Percentiles rank a stretch among this genome's conserved stretches.
Conservation (phyloP, 2,888 invertebrate genomes). For the Heterodera filipjevi region DNA sequence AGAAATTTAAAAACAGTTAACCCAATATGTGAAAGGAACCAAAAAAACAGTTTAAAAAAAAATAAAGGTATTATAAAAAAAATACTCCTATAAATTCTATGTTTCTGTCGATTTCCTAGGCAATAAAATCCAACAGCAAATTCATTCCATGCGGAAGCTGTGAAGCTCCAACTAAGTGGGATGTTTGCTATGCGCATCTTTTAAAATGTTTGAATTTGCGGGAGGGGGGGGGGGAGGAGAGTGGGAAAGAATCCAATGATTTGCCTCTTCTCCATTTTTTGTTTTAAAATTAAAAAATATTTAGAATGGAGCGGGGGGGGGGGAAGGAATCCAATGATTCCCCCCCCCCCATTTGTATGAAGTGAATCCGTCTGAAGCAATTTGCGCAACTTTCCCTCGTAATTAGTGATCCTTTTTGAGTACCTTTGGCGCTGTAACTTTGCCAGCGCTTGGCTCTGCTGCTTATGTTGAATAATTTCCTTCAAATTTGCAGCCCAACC, state of each 20-base stretch:
- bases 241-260: too few species aligned
- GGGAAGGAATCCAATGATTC: too few species aligned
- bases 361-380: constrained; percentile 10
- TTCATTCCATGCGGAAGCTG: background rate
- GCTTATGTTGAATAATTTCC: too few species aligned
- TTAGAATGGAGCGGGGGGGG: too few species aligned
- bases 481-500: background rate
- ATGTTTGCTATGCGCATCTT: background rate
- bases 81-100: background rate
- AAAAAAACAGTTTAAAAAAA: background rate
- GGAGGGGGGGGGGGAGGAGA: too few species aligned
- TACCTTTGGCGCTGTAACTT: constrained; percentile 1
- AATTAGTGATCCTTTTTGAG: constrained; percentile 1
- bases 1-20: background rate
- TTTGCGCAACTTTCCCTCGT: background rate
- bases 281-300: too few species aligned
- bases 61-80: background rate
- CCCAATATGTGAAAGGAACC: background rate
- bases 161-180: background rate
- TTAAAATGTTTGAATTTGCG: background rate
- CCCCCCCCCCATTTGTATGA: background rate
- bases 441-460: background rate
- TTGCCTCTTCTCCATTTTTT: too few species aligned
- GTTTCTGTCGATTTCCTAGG: background rate
- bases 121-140: background rate